Conservation (phyloP, 2,888 invertebrate species). For the Drosophila basisetae region DNA sequence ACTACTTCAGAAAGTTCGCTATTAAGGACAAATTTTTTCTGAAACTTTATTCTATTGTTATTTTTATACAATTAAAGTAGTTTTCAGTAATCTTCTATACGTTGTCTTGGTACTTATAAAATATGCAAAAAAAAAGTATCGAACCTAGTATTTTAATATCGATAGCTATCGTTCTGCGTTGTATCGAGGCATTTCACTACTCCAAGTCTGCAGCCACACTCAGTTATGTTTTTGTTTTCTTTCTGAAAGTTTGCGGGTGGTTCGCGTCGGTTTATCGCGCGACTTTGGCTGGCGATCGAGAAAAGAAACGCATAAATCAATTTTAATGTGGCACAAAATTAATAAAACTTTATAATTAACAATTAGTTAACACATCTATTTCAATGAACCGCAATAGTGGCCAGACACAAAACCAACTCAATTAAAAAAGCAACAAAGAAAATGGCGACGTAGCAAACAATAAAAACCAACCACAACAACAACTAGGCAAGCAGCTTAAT, state of each 20-base stretch:
- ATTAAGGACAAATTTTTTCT: background rate
- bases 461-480: constrained; percentile 40
- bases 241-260: constrained; percentile 11
- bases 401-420: constrained; percentile 5
- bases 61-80: background rate
- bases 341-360: constrained; percentile 20
- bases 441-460: constrained; percentile 74
- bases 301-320: constrained; percentile 38
- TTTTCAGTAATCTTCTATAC: background rate
- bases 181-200: constrained; percentile 11
- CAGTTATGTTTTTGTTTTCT: constrained; percentile 68
- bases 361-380: background rate
- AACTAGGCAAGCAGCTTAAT: constrained; percentile 69
- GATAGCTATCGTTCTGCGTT: background rate
- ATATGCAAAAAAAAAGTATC: background rate
- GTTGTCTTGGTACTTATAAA: background rate
- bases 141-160: constrained; percentile 5
- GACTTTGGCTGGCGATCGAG: constrained; percentile 7
- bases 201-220: constrained; percentile 35
- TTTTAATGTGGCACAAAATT: constrained; percentile 28
- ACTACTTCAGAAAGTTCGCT: background rate
- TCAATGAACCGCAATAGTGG: background rate
- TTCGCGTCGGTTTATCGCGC: constrained; percentile 36
- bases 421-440: constrained; percentile 40
- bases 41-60: background rate